Evolutionary conservation across 2,888 invertebrate species (phyloP), one percentile per base, ranked within the genome.

Genomic region (Folsomia manolachei): DNA sequence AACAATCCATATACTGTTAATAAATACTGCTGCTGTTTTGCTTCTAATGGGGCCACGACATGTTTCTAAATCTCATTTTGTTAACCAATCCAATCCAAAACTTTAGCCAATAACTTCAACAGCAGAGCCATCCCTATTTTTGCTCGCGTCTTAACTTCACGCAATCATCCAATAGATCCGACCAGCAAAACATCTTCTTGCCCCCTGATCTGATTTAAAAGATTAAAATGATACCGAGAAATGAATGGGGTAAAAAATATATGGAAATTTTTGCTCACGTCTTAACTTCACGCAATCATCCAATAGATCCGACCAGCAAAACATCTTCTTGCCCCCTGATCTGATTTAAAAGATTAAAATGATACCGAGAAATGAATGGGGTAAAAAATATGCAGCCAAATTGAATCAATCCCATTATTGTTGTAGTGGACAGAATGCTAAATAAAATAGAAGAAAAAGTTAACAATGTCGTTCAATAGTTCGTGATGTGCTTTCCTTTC

Each of bases 401-500:
- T 7, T 60, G 23, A 23, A 23, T 11, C 9, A n/a, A 18, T 60
- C 23, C 21, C 23, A n/a, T 11, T 21, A 11, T 60, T 52, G 11
- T 52, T 11, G 52, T 18, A 11, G 60, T 23, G 27, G 21, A 56
- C 14, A 69, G 62, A 27, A 60, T 21, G 24, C 2, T 27, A 62
- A 69, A 27, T 27, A 61, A 21, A 27, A 56, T 52, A 21, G 18
- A 53, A 21, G n/a, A n/a, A n/a, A n/a, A 66, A 56, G 68, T 39
- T 62, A 62, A 9, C 51, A 24, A n/a, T 66, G 39, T 24, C 53
- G n/a, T n/a, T n/a, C n/a, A n/a, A n/a, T n/a, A n/a, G n/a, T n/a
- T n/a, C 39, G 25, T 62, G 39, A 69, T 69, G 70, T 70, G 26
- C 39, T 70, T 11, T n/a, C n/a, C n/a, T n/a, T n/a, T n/a, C n/a